Percentiles rank a stretch among this genome's conserved stretches.
Conservation (phyloP, 2,797 vertebrate species). For the Catharus ustulatus region DNA sequence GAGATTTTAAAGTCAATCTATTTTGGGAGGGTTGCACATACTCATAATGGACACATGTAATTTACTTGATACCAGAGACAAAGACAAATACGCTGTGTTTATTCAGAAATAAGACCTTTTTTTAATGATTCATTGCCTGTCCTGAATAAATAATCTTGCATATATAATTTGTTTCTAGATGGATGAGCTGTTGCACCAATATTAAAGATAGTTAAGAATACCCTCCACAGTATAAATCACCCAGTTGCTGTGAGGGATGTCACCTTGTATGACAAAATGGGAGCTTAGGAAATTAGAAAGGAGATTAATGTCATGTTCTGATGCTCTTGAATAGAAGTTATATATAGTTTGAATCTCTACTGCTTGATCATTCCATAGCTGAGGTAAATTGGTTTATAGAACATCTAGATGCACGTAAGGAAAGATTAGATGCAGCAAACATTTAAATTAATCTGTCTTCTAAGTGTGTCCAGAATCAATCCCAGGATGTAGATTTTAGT, state of each 20-base stretch:
- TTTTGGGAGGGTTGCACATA: not conserved
- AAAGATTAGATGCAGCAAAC: constrained; percentile 43
- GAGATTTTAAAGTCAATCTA: not conserved
- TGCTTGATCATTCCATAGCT: constrained; percentile 11
- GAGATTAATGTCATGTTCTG: constrained; percentile 59
- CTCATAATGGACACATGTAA: not conserved
- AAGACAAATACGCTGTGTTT: constrained; percentile 4
- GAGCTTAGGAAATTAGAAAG: constrained; percentile 52
- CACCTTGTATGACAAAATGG: constrained; percentile 35
- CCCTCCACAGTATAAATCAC: constrained; percentile 53
- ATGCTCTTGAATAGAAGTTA: constrained; percentile 28
- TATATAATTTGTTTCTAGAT: constrained; percentile 32
- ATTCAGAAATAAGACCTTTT: not conserved
- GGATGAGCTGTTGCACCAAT: constrained; percentile 34
- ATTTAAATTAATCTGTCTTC: constrained; percentile 32
- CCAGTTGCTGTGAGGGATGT: constrained; percentile 31
- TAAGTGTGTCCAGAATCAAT: constrained; percentile 9
- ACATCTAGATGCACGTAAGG: not conserved
- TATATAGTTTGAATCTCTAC: constrained; percentile 4
- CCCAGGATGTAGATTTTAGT: not conserved
- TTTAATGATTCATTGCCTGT: constrained; percentile 14
- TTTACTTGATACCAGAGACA: not conserved
- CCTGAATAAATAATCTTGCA: constrained; percentile 43
- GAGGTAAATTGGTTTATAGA: constrained; percentile 38
- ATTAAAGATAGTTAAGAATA: constrained; percentile 64